Evolutionary conservation across 2,888 invertebrate genomes (phyloP), one percentile per base, ranked within the genome.

Genomic region (Ramazzottius varieornatus): DNA sequence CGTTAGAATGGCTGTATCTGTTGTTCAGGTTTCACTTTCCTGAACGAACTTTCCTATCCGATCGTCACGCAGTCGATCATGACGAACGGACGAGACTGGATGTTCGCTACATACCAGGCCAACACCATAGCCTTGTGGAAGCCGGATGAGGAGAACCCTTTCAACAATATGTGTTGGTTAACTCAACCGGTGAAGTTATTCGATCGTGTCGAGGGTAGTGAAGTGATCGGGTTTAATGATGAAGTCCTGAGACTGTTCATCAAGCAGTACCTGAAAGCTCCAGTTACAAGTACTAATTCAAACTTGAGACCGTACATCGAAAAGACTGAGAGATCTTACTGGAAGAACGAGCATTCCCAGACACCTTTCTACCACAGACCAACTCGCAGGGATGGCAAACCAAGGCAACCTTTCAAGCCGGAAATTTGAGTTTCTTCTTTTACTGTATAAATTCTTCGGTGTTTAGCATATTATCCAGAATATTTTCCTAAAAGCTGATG

Each of bases 41-140:
- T 82, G 73, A 86, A 87, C 70, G 94, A 96, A 69, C 71, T 93
- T 29, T 89, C 88, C 0, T 91, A 92, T 74, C 96, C 98, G 0
- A 75, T 94, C 66, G 83, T 84, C 0, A 86, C 88, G 1, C 94
- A 96, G 80, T 84, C 86, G 24, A 79, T 91, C 20, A 80, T 93
- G 46, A 88, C 91, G 0, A 86, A 96, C 77, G 94, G 96, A 0
- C 82, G 85, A 69, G 73, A 81, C 1, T 91, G 88, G 83, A 85
- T 86, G 0, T 85, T 94, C 69, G 87, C 85, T 73, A 81, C 84
- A 20, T 96, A 93, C 74, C 96, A 98, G 75, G 76, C 98, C 66
- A 98, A 98, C 74, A 93, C 91, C 0, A 80, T 83, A 40, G 72
- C 82, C 20, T 75, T 86, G 70, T 82, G 86, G 71, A 78, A 81